These are phyloP conservation scores for Chaitophorus viminalis DNA, from an alignment of 2,888 invertebrate species.

Conservation along the genomic window DNA sequence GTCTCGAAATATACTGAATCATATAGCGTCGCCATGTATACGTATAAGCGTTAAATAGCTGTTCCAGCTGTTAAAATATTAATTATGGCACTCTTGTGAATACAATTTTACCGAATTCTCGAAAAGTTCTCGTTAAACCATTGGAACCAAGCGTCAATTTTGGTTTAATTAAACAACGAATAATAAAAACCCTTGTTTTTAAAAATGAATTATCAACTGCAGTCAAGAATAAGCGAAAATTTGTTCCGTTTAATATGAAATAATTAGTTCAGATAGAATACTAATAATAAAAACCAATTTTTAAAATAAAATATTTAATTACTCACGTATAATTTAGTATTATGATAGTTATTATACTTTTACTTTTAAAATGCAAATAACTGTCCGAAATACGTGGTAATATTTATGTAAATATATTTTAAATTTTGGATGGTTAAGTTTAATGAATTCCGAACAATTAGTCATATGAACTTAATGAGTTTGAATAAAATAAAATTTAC, in stretches of 20 bases:
- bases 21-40: neutral
- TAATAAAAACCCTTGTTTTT: neutral
- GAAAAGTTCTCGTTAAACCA: neutral
- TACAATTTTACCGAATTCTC: neutral
- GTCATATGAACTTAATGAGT: neutral
- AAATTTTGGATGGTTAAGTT: neutral
- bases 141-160: neutral
- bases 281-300: neutral
- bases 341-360: neutral
- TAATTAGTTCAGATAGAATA: neutral
- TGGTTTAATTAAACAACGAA: neutral
- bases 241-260: too few relatives aligned
- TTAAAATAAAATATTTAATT: neutral
- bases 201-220: neutral
- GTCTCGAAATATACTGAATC: neutral
- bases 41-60: neutral
- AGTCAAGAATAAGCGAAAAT: neutral
- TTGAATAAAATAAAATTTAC: neutral
- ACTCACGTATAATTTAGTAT: neutral
- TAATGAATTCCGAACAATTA: neutral
- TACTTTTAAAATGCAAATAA: neutral
- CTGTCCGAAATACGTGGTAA: neutral
- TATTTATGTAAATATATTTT: neutral
- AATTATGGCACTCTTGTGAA: neutral
- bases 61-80: conserved; percentile 17